Evolutionary conservation across 2,113 vertebrate species (phyloP).

Genomic region (Poeciliopsis occidentalis): DNA sequence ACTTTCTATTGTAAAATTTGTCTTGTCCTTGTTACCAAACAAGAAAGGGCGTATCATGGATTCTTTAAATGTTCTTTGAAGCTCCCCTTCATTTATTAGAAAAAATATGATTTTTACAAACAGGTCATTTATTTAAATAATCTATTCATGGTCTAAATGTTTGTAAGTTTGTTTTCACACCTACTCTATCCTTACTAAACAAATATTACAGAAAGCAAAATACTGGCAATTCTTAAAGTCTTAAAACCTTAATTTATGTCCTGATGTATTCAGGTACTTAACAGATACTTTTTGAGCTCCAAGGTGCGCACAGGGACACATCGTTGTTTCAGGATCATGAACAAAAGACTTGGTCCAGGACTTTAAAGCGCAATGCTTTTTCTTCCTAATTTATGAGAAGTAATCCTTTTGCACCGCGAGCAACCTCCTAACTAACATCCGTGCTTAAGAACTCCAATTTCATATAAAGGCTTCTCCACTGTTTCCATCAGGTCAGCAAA

Average conservation of each 20-base stretch:
- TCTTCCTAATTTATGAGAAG: background rate
- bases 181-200: no score
- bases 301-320: background rate
- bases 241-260: background rate
- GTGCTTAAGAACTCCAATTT: background rate
- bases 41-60: no score
- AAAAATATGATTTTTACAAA: no score
- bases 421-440: conserved; percentile 4
- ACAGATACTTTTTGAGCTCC: background rate
- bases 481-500: conserved; percentile 39
- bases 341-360: background rate
- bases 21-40: no score
- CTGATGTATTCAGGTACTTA: background rate
- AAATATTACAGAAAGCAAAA: background rate
- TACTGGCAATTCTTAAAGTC: background rate
- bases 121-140: no score
- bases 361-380: no score
- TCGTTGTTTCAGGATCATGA: background rate
- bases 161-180: no score
- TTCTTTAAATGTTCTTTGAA: no score
- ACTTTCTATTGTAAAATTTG: no score
- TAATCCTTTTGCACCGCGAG: conserved; percentile 26
- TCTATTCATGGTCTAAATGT: no score
- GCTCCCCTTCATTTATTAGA: no score
- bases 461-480: conserved; percentile 11